A percentile compares a stretch with the other conserved stretches of the same genome.
Conservation (phyloP, 92 coral and sea anemone genomes). For the Bergia sp. region DNA sequence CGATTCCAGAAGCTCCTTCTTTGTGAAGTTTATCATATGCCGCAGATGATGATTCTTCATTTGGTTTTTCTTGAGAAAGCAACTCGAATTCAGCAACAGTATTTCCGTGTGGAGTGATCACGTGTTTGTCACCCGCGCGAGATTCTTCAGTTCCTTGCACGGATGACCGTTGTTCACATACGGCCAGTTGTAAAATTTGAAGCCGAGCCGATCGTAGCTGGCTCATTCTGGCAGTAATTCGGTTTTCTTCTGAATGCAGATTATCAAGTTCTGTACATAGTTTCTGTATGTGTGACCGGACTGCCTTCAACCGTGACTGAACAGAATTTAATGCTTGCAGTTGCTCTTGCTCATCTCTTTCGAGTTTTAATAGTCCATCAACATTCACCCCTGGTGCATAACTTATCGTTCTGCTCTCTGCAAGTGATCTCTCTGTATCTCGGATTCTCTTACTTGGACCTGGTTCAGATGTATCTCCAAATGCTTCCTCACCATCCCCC, state of each 20-base stretch:
- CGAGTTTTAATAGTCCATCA: conserved; percentile 78
- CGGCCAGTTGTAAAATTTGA: conserved; percentile 79
- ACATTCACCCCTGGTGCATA: conserved; percentile 79
- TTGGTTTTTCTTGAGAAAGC: not conserved
- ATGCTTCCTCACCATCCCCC: conserved; percentile 26
- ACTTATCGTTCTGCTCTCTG: conserved; percentile 33
- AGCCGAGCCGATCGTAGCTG: conserved; percentile 70
- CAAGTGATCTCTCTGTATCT: conserved; percentile 21
- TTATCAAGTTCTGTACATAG: conserved; percentile 81
- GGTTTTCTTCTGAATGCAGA: conserved; percentile 81
- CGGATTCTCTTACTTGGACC: conserved; percentile 51
- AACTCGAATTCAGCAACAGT: not conserved
- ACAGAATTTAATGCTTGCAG: conserved; percentile 71
- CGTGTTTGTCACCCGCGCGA: not conserved
- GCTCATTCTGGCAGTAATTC: conserved; percentile 73
- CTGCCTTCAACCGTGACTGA: conserved; percentile 70
- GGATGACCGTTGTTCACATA: conserved; percentile 33
- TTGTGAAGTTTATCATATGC: not conserved
- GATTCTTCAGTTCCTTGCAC: conserved; percentile 3
- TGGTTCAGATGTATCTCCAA: not conserved
- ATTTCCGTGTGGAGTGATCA: not conserved
- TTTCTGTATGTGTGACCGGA: conserved; percentile 80
- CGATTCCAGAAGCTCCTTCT: not conserved
- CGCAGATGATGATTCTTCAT: not conserved
- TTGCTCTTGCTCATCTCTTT: conserved; percentile 89